Evolutionary conservation across 2,797 vertebrate species (phyloP), one percentile per base, ranked within the genome.

Genomic region (Neopelma chrysocephalum): DNA sequence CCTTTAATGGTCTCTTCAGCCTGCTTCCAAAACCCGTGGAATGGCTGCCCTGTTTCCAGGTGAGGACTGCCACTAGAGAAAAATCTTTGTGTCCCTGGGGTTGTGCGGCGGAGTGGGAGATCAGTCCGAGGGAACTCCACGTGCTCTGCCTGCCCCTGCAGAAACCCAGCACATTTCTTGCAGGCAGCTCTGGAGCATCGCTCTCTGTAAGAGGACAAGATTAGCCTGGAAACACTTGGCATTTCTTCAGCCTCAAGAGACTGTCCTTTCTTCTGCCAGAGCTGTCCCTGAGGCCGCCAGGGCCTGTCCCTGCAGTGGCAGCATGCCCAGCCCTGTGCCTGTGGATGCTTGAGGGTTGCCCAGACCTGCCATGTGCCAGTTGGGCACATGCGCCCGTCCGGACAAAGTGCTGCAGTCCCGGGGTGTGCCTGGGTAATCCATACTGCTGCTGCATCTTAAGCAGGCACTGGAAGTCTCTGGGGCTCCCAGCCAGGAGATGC

Each of bases 61-160:
- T 32, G 32, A 77, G 64, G 23, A 27, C 40, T 68, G 54, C 48
- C 50, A 82, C 12, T 22, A 8, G 42, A 65, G 32, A 77, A 22
- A 23, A 73, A 34, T 5, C 17, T 73, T 38, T n/a, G 11, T 69
- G n/a, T 53, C 26, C 16, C 25, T 27, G 10, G n/a, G 25, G 40
- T 80, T 40, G 19, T 60, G 31, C 34, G 12, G 7, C 0, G 0
- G 22, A 54, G 2, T 77, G 56, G 42, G 27, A 56, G 23, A 80
- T 31, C 60, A 73, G 31, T 53, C 22, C 26, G 15, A 51, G 25
- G 42, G 38, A 31, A 43, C 1, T 3, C 11, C 27, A 7, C 23
- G 36, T 3, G 3, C 62, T n/a, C 38, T 57, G 31, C n/a, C 61
- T 85, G 43, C 25, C 40, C 51, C 36, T 47, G 45, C 18, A 60